Base-by-base conservation (phyloP, 2,113 vertebrate species). In the Mobula birostris region DNA sequence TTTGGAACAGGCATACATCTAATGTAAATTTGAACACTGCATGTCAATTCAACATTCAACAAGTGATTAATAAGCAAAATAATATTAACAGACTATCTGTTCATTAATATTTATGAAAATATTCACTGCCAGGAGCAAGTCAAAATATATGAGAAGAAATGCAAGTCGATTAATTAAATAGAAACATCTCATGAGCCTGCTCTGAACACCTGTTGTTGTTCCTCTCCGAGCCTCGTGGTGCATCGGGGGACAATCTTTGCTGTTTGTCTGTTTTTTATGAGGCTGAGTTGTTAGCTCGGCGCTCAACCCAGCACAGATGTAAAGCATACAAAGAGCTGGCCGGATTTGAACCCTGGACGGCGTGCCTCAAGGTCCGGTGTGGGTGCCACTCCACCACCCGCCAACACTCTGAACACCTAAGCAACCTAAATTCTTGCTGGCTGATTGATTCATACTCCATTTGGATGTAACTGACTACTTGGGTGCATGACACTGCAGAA, bases 41-140 rank as follows among this genome's bases (percentile, higher is more conserved):
- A 88, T 29, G 11, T n/a, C 58, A 63, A 5, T 63, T 63, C 48
- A 27, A 12, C 61, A 2, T 6, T 66, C n/a, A 63, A n/a, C 27
- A 88, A 88, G 24, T 56, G 63, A 11, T 88, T n/a, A 63, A n/a
- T 63, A 63, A 88, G 24, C 29, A 88, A 63, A 88, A n/a, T 88
- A 88, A 63, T n/a, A 12, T 63, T 88, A 88, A n/a, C 58, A 17
- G 5, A 36, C 12, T 9, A 63, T 29, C 6, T 74, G n/a, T 61
- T 15, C 3, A 88, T 88, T 88, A n/a, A 88, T n/a, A 88, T 87
- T 12, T 87, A 61, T 87, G 83, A 56, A 87, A 87, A 87, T 87
- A 88, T 63, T 88, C 85, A n/a, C 58, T 88, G 58, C 58, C 58
- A 63, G 85, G 27, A n/a, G 58, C 58, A 66, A 63, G 56, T 29